Conservation (phyloP, 1,140 invertebrate species). For the Papilio polyxenes region DNA sequence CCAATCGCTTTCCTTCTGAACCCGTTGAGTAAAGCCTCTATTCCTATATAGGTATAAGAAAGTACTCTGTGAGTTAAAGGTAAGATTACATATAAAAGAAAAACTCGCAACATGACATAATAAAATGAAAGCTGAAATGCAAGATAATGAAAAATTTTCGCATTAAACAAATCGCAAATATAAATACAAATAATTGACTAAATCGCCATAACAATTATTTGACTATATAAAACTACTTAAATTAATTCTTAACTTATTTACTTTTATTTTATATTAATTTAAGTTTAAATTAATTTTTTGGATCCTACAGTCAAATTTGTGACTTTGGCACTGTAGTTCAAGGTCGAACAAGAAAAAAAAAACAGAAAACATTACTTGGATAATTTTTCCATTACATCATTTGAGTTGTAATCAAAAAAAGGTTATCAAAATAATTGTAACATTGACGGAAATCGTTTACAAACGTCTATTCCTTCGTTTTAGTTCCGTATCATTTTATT, state of each 20-base stretch:
- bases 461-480: too few species aligned
- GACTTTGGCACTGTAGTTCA: neutral
- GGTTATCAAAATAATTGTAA: neutral
- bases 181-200: neutral
- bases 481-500: too few species aligned
- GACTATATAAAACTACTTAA: too few species aligned
- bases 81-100: neutral
- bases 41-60: too few species aligned
- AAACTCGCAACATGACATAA: neutral
- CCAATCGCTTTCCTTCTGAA: too few species aligned
- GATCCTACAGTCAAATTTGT: too few species aligned
- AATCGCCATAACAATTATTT: neutral
- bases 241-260: too few species aligned
- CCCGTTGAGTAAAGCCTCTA: too few species aligned
- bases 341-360: too few species aligned
- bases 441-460: neutral
- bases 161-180: neutral
- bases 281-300: too few species aligned
- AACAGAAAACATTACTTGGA: neutral
- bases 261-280: too few species aligned
- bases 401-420: neutral
- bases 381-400: neutral
- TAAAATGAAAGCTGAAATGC: neutral
- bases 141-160: neutral
- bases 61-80: too few species aligned